Evolutionary conservation across 2,113 vertebrate genomes (phyloP), one percentile per base, ranked within the genome.

Genomic region (Oxyura jamaicensis): DNA sequence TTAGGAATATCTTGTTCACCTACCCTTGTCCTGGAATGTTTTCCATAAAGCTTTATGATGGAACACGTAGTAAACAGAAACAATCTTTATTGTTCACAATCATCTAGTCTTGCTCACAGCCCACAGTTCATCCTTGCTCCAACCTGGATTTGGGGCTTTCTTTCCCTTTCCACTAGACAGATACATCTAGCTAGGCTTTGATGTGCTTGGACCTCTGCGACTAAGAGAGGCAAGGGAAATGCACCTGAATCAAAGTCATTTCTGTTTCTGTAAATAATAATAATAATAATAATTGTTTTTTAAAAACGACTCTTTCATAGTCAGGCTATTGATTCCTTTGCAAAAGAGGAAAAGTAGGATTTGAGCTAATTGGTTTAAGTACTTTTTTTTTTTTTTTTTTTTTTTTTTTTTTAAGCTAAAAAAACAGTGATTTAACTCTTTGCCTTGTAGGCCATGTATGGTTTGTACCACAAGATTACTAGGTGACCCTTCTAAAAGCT

Each of bases 61-160:
- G 90, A 96, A 96, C 91, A 95, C 90, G 26, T 93, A 93, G 93
- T 96, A 96, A 96, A 96, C 79, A 95, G 94, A 90, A 95, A 90
- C 72, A 86, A 63, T 68, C 56, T 83, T 88, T 80, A 63, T 80
- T 56, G 65, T 93, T 91, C 90, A 78, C 33, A 58, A 72, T 50
- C 50, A 90, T 86, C 90, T 91, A 83, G 71, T 86, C 56, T 42
- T 71, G 65, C 71, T 91, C 50, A 83, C 21, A 25, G 74, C 16
- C 35, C 42, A 87, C 21, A 82, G 66, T 81, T 78, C 72, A 86
- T 74, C 36, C 28, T 35, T 62, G 50, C 36, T 95, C 62, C 42
- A n/a, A 23, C 23, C 31, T 88, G 50, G 48, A 42, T 85, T 94
- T 83, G 35, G 22, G 7, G 17, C 17, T 53, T 93, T 88, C 28